Evolutionary conservation across 2,888 invertebrate genomes (phyloP).

Genomic region (Trissonchulus latispiculum): DNA sequence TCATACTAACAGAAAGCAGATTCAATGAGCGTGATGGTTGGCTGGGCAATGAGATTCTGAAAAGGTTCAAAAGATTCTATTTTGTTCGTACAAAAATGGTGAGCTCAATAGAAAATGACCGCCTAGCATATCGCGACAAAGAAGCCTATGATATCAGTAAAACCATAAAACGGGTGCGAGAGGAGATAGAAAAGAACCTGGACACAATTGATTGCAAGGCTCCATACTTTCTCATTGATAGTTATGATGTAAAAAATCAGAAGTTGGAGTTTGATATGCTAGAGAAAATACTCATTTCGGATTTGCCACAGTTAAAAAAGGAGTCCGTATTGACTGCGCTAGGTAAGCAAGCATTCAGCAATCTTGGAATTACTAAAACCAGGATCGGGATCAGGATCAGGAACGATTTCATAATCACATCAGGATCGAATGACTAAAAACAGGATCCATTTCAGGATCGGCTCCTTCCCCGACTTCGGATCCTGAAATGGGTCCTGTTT

Average conservation of each 20-base stretch:
- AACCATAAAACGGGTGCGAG: neutral
- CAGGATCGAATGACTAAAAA: no score
- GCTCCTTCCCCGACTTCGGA: no score
- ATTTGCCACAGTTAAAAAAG: neutral
- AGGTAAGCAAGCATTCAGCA: neutral
- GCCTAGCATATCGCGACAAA: neutral
- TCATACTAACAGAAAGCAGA: neutral
- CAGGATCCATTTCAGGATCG: no score
- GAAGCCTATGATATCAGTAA: neutral
- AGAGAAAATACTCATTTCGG: neutral
- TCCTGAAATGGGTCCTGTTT: no score
- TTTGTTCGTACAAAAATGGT: neutral
- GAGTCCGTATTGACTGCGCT: neutral
- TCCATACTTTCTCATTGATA: neutral
- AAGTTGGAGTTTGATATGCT: neutral
- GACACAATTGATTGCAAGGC: neutral
- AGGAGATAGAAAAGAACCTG: neutral
- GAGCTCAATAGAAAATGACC: neutral
- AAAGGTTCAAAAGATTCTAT: neutral
- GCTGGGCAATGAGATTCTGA: neutral
- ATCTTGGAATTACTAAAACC: no score
- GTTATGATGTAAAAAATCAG: neutral
- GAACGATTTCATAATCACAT: no score
- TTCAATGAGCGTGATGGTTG: neutral
- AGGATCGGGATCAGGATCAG: no score